Base-by-base conservation (phyloP, 2,888 invertebrate genomes). In the Atethmia centrago region DNA sequence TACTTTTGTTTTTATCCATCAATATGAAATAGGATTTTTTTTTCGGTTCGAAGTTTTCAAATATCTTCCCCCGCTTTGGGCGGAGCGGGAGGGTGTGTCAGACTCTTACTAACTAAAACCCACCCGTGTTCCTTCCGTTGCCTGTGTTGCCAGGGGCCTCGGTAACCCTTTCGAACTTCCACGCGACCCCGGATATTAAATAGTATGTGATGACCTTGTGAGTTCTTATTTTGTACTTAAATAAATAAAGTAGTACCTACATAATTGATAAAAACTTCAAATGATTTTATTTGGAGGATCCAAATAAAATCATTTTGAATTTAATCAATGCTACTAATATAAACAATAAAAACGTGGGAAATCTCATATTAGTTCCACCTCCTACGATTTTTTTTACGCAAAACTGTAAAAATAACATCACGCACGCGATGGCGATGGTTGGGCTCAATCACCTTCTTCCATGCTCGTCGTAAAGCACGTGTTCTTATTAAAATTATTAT, bases 341-440 rank as follows among this genome's bases (percentile, higher is more conserved):
- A 62, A 72, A 70, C 67, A 73, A 74, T 53, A 82, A 85, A 85
- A 85, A 78, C 87, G 84, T 87, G 85, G 71, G 81, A 85, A 82
- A 70, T 74, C 64, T 75, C 53, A 53, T 70, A 79, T 87, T 73
- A 78, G 80, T 78, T 84, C 69, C 71, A 80, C 77, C 63, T 86
- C 76, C 69, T 82, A 80, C 67, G 62, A 77, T 53, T 69, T 40
- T 40, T 65, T 80, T 72, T 82, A 58, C 12, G 40, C 49, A 28
- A 73, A 76, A 45, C 81, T 80, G 74, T 85, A 77, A 85, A 87
- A 85, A 87, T 81, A 87, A 66, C 78, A 74, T 75, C 85, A 86
- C 84, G 88, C 88, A 86, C 85, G 87, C 87, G 79, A 85, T 79
- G 69, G 87, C 87, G 79, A 85, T 79, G 69, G 28, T 36, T 45